A percentile compares a stretch with the other conserved stretches of the same genome.
phyloP scores from a whole-genome alignment of 1,140 invertebrate species.

The Dendroctonus valens region DNA sequence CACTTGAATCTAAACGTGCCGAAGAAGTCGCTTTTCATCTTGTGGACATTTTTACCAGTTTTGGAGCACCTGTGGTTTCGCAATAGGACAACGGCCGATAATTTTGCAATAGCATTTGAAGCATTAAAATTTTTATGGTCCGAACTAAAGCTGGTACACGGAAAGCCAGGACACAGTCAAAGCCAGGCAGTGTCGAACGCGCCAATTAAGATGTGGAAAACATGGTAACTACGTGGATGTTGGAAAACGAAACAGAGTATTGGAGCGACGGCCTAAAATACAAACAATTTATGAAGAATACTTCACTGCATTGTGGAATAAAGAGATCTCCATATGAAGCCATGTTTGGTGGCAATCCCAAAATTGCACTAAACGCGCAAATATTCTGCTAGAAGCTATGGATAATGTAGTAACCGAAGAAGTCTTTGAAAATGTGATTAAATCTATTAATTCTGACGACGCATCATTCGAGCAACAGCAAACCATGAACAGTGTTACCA shows the following conservation, averaged over 20 bases:
- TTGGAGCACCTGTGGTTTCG: conserved; percentile 41
- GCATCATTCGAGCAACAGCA: too few species aligned
- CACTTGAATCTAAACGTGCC: conserved; percentile 36
- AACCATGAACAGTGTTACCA: too few species aligned
- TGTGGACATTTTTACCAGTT: conserved; percentile 44
- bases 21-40: conserved; percentile 37
- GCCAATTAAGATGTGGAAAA: conserved; percentile 49
- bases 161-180: conserved; percentile 43
- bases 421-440: conserved; percentile 4
- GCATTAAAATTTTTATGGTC: conserved; percentile 47
- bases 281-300: conserved; percentile 46
- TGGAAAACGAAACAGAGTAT: conserved; percentile 37
- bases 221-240: conserved; percentile 46
- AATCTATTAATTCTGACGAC: too few species aligned
- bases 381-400: conserved; percentile 18
- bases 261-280: conserved; percentile 45
- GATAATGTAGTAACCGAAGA: conserved; percentile 9
- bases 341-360: conserved; percentile 26
- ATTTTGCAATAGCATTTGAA: conserved; percentile 45
- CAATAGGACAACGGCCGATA: too few species aligned
- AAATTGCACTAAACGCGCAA: conserved; percentile 20
- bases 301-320: conserved; percentile 39
- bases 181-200: conserved; percentile 4
- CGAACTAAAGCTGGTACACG: conserved; percentile 49
- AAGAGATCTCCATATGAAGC: conserved; percentile 42